Base-by-base conservation (phyloP, 2,888 invertebrate genomes). In the Allygus modestus region DNA sequence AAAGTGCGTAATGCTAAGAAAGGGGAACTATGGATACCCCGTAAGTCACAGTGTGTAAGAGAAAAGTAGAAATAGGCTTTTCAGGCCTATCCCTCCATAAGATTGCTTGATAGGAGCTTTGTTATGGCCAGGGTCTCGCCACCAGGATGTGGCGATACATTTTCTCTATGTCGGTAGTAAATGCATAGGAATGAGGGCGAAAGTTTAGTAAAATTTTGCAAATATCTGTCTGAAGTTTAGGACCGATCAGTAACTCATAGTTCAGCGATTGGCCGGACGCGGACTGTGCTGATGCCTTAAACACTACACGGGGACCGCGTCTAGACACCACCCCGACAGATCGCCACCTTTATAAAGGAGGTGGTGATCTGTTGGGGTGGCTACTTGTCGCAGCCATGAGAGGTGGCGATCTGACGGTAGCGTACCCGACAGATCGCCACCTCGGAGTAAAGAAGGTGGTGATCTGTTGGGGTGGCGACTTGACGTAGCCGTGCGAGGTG, bases 21-120 rank as follows among this genome's bases (percentile, higher is more conserved):
- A 31, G 85, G 85, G 2, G 83, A 84, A n/a, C 61, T 54, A n/a
- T n/a, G 11, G 69, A 58, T 15, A 85, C 37, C 17, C 83, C 84
- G 33, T 83, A 82, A 7, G 51, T 82, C n/a, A 85, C 84, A 17
- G 84, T 84, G 43, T 37, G 26, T n/a, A 84, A 51, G 2, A 46
- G n/a, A 79, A 82, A 85, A 5, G 31, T 58, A n/a, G 15, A 15
- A 20, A 85, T 41, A 0, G 41, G 82, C 1, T 17, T 2, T 12
- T 33, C 43, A n/a, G 82, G 65, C 0, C 20, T 20, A 0, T 28
- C 15, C 4, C 82, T 31, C 82, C 82, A 82, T 23, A 82, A 41
- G 17, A 82, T 82, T 0, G 31, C 28, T 43, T 82, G 82, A 69
- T 31, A 82, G 17, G 46, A 9, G 9, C 26, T 1, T n/a, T 82